phyloP scores from a whole-genome alignment of 2,888 invertebrate genomes.

The Trissolcus brochymenae region DNA sequence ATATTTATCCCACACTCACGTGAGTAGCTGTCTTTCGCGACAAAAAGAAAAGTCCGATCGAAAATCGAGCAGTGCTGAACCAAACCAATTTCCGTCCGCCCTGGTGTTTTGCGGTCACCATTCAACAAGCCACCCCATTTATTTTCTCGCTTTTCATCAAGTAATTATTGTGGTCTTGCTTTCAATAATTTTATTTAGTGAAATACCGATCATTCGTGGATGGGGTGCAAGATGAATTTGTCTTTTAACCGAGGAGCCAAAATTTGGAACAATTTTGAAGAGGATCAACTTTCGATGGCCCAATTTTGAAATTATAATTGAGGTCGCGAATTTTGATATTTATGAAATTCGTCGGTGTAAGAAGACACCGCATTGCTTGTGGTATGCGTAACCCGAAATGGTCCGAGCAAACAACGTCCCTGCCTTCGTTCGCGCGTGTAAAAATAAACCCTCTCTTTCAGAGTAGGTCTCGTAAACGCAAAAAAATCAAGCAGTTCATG shows the following conservation, averaged over 20 bases:
- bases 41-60: not conserved
- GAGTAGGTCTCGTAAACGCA: conserved; percentile 29
- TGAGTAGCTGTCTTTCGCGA: conserved; percentile 37
- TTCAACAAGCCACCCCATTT: too few species aligned
- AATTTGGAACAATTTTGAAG: too few species aligned
- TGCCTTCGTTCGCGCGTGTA: conserved; percentile 64
- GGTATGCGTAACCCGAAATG: conserved; percentile 74
- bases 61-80: not conserved
- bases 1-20: conserved; percentile 48
- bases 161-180: too few species aligned
- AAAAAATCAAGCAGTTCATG: conserved; percentile 20
- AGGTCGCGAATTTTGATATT: conserved; percentile 18
- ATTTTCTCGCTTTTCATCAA: too few species aligned
- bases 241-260: too few species aligned
- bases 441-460: conserved; percentile 72
- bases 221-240: too few species aligned
- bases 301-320: conserved; percentile 1
- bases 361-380: conserved; percentile 63
- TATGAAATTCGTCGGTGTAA: conserved; percentile 55
- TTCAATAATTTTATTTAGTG: too few species aligned
- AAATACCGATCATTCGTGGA: too few species aligned
- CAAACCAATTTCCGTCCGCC: too few species aligned
- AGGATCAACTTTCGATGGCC: too few species aligned
- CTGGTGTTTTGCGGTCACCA: too few species aligned
- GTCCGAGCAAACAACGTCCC: conserved; percentile 64